A percentile compares a stretch with the other conserved stretches of the same genome.
These are phyloP conservation scores for Noctua comes DNA, from an alignment of 2,888 invertebrate species.

Conservation along the genomic window DNA sequence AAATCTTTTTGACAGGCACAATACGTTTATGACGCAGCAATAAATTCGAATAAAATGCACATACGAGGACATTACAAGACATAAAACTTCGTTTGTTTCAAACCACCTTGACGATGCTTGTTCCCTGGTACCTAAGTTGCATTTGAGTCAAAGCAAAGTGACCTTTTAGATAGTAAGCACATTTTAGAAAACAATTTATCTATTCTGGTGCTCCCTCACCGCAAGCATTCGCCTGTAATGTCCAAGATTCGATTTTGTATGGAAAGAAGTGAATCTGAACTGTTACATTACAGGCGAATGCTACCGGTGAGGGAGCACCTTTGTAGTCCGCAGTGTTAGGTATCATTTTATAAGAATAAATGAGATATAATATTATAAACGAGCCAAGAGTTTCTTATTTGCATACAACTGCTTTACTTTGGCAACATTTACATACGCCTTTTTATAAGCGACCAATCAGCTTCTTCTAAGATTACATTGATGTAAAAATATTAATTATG, in stretches of 20 bases:
- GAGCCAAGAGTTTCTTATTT: neutral
- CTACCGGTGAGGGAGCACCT: too few relatives aligned
- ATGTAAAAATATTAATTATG: neutral
- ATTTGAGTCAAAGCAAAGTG: constrained; percentile 29
- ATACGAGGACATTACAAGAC: constrained; percentile 20
- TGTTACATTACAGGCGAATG: too few relatives aligned
- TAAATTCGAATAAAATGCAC: constrained; percentile 37
- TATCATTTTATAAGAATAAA: neutral
- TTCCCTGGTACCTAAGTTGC: constrained; percentile 53
- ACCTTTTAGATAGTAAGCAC: constrained; percentile 19
- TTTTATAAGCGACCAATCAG: too few relatives aligned
- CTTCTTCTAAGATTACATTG: neutral
- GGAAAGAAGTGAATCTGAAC: too few relatives aligned
- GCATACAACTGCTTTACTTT: too few relatives aligned
- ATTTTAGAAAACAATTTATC: neutral
- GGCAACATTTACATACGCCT: neutral
- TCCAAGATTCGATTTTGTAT: too few relatives aligned
- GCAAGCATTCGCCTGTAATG: too few relatives aligned
- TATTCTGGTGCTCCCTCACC: too few relatives aligned
- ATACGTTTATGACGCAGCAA: constrained; percentile 17
- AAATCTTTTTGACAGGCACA: neutral
- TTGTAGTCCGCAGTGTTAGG: neutral
- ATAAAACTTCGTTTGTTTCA: constrained; percentile 28
- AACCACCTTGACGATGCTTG: constrained; percentile 51
- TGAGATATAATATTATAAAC: neutral